These are phyloP conservation scores for Tuta absoluta DNA, from an alignment of 2,888 invertebrate species.

Conservation along the genomic window DNA sequence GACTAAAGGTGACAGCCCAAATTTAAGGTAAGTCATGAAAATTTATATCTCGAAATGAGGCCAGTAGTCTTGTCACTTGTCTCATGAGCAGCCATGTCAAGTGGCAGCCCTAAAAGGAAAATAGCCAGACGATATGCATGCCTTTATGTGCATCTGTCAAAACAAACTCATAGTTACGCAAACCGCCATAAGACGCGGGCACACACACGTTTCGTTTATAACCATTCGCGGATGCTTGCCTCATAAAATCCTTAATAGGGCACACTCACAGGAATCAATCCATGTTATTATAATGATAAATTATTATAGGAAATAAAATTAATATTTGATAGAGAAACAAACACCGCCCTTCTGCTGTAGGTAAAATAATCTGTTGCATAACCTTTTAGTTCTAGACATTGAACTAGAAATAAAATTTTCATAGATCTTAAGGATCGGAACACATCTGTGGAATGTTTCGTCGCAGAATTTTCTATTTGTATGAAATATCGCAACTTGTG, in stretches of 20 bases:
- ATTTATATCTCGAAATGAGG: too few species aligned
- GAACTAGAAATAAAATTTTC: too few species aligned
- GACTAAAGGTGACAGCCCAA: too few species aligned
- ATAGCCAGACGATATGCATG: constrained; percentile 33
- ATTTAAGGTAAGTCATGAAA: too few species aligned
- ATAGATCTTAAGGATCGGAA: too few species aligned
- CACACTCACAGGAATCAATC: neutral
- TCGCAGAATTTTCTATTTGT: too few species aligned
- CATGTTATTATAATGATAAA: neutral
- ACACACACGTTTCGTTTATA: neutral
- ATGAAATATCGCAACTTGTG: too few species aligned
- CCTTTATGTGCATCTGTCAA: constrained; percentile 69
- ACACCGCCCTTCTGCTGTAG: neutral
- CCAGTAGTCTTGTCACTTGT: neutral
- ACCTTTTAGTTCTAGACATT: neutral
- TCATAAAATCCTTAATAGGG: constrained; percentile 3
- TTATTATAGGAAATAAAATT: neutral
- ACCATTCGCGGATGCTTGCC: constrained; percentile 4
- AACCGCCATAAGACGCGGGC: neutral
- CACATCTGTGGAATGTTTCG: too few species aligned
- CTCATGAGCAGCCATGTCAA: neutral
- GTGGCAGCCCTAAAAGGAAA: neutral
- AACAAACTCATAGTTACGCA: constrained; percentile 43
- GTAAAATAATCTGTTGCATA: neutral
- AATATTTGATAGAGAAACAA: constrained; percentile 2